Evolutionary conservation across 2,888 invertebrate species (phyloP), one percentile per base, ranked within the genome.

Genomic region (Ernsta delagoae): DNA sequence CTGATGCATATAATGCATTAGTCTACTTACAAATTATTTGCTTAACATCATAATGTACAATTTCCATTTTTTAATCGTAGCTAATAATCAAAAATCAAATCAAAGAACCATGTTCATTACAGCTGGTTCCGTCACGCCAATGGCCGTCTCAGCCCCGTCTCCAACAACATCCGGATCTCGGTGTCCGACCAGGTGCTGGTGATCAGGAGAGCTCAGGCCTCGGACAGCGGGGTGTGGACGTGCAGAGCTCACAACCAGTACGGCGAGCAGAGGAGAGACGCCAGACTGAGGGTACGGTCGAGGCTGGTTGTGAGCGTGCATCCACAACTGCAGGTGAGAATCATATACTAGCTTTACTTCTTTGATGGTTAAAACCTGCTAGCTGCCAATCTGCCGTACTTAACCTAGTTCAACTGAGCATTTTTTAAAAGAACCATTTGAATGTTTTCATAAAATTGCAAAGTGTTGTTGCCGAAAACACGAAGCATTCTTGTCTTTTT

Each of bases 161-260:
- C 94, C 54, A 94, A 94, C 75, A 94, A 94, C 77, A 90, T 95
- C 70, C 89, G 95, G 69, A 91, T 95, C 43, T 95, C 95, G 9
- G 95, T 95, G 5, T 94, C 95, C 70, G 95, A 95, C 60, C 95
- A 96, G 78, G 94, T 96, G 73, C 94, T 97, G 76, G 94, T 95
- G 75, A 95, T 97, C 71, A 90, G 95, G 7, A 93, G 96, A 12
- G 95, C 96, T 36, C 95, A 95, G 78, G 89, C 94, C 0, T 92
- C 94, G 34, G 97, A 97, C 83, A 94, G 94, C 3, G 97, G 97
- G 4, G 90, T 94, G 68, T 97, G 97, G 94, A 95, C 95, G 48
- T 97, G 97, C 84, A 94, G 96, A 56, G 96, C 96, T 8, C 95
- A 95, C 83, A 97, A 97, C 87, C 94, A 95, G 79, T 95, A 95